phyloP scores from a whole-genome alignment of 2,113 vertebrate genomes.

The Monarcha castaneiventris region DNA sequence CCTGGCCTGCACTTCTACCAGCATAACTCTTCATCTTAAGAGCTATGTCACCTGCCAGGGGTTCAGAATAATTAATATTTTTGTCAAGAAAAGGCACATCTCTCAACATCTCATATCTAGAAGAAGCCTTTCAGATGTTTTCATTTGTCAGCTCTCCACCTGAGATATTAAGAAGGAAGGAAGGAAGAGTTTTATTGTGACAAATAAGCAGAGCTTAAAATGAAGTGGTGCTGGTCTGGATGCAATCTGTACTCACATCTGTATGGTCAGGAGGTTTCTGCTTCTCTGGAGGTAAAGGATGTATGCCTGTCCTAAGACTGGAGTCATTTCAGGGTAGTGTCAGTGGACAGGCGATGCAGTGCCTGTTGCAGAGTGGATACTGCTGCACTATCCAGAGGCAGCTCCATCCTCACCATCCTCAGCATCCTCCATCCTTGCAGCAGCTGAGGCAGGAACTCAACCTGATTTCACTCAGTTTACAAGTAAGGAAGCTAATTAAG shows the following conservation, averaged over 20 bases:
- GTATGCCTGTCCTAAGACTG: background rate
- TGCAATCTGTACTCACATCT: background rate
- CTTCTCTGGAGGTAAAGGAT: background rate
- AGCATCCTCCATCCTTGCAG: background rate
- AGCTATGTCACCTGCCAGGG: background rate
- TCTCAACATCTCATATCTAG: background rate
- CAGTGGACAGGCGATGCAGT: rapidly evolving
- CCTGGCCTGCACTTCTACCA: background rate
- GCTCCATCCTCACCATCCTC: background rate
- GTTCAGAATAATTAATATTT: background rate
- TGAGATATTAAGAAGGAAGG: background rate
- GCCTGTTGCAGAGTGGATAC: background rate
- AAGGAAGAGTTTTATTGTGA: background rate
- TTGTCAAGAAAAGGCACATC: background rate
- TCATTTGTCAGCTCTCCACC: background rate
- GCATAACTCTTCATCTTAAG: background rate
- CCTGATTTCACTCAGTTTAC: background rate
- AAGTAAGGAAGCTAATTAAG: background rate
- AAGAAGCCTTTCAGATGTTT: background rate
- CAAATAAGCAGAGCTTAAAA: background rate
- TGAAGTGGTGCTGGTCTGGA: background rate
- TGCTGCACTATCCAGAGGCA: background rate
- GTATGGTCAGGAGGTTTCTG: background rate
- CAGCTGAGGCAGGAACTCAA: background rate
- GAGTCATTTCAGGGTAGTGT: background rate